Percentiles rank a stretch among this genome's conserved stretches.
Conservation (phyloP, 2,113 vertebrate genomes). For the Salvelinus fontinalis region DNA sequence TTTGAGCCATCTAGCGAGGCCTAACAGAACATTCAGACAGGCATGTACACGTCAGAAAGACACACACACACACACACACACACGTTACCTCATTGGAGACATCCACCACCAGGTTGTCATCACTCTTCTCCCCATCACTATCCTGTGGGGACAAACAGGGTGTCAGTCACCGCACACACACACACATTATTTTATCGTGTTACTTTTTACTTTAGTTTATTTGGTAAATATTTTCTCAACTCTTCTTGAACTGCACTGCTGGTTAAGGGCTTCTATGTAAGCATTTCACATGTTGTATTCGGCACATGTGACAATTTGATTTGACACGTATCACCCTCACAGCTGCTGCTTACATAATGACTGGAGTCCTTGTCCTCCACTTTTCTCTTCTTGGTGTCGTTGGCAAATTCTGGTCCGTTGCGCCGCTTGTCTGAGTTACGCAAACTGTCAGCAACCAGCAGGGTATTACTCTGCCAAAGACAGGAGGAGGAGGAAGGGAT, state of each 20-base stretch:
- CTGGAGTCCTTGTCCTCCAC: slow-evolving; percentile 90
- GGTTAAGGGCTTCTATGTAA: too few relatives aligned
- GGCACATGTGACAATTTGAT: too few relatives aligned
- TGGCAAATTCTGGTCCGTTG: slow-evolving; percentile 84
- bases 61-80: neutral
- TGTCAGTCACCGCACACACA: slow-evolving; percentile 6
- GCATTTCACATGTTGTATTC: too few relatives aligned
- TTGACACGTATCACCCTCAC: too few relatives aligned
- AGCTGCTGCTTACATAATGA: slow-evolving; percentile 65
- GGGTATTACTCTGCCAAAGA: slow-evolving; percentile 84
- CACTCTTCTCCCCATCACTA: slow-evolving; percentile 95
- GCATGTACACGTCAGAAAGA: neutral
- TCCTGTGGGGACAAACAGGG: slow-evolving; percentile 76
- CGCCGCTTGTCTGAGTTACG: slow-evolving; percentile 88
- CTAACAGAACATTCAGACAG: too few relatives aligned
- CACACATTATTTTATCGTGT: neutral
- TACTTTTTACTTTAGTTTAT: too few relatives aligned
- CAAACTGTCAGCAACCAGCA: slow-evolving; percentile 86
- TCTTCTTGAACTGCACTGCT: too few relatives aligned
- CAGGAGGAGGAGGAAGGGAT: neutral
- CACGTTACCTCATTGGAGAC: slow-evolving; percentile 87
- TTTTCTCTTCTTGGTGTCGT: slow-evolving; percentile 93
- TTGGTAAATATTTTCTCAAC: neutral
- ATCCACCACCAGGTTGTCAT: slow-evolving; percentile 91
- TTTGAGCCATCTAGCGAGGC: too few relatives aligned